Base-by-base conservation (phyloP, 2,888 invertebrate genomes). In the Galerucella pusilla region DNA sequence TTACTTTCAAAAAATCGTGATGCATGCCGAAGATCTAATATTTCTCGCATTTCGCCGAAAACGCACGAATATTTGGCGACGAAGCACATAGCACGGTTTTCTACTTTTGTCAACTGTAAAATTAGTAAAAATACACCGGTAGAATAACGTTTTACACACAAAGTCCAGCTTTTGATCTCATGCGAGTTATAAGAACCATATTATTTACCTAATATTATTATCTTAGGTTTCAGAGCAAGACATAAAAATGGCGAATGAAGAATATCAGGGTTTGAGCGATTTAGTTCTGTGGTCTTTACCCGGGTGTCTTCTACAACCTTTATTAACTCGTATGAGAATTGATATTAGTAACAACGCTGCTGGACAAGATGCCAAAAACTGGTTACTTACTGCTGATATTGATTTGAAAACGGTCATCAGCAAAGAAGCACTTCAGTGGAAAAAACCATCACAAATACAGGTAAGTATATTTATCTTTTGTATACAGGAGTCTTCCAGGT, bases 361-460 rank as follows among this genome's bases (percentile, higher is more conserved):
- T 0, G 86, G 85, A 73, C 82, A 85, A 66, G 88, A 85, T 79
- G 93, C 94, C 10, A 93, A 94, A 84, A 91, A 93, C 75, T 94
- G 94, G 94, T 85, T 94, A 59, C 88, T 91, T 83, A 88, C 90
- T 12, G 92, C 93, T 14, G 95, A 96, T 85, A 93, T 94, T 42
- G 94, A 94, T 6, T 87, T 96, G 71, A 91, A 93, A 82, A 92
- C 92, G 79, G 96, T 96, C 12, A 95, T 96, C 69, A 94, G 94
- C 70, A 96, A 96, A 86, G 96, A 96, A 88, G 95, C 96, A 1
- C 86, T 96, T 63, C 95, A 96, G 81, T 96, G 94, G 91, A 91
- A 93, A 81, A 91, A 92, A 84, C 91, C 92, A 28, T 89, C 90
- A 74, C 84, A 88, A 59, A 88, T 88, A 49, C 90, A 90, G 87